Conservation (phyloP, 2,888 invertebrate species). For the Drosophila paranaensis region DNA sequence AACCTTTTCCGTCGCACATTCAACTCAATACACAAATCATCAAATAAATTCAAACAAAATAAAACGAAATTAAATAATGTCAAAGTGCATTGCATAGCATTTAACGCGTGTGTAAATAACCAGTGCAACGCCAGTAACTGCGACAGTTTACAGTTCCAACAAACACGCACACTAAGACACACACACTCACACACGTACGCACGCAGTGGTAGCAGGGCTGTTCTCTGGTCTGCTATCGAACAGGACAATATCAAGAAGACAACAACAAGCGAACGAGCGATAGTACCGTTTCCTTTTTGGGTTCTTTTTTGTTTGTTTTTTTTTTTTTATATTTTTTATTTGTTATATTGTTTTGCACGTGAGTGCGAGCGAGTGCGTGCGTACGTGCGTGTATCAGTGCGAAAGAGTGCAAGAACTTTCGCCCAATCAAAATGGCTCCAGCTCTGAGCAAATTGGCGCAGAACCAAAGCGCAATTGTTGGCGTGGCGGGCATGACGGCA, state of each 20-base stretch:
- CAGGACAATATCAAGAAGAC: conserved; percentile 33
- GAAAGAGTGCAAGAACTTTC: conserved; percentile 32
- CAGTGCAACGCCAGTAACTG: conserved; percentile 16
- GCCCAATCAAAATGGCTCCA: conserved; percentile 88
- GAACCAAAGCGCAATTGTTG: conserved; percentile 87
- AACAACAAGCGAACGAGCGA: conserved; percentile 9
- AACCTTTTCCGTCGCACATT: conserved; percentile 8
- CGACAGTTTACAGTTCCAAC: conserved; percentile 10
- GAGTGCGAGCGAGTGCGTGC: conserved; percentile 25
- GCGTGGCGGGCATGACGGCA: conserved; percentile 88
- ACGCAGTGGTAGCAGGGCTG: conserved; percentile 37
- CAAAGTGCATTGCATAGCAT: conserved; percentile 32
- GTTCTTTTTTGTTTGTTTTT: conserved; percentile 5
- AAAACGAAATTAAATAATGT: conserved; percentile 3
- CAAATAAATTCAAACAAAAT: background rate
- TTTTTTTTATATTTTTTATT: background rate
- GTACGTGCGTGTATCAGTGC: conserved; percentile 20
- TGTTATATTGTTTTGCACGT: conserved; percentile 12
- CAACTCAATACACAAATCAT: background rate
- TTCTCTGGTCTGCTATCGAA: conserved; percentile 34
- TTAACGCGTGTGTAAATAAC: conserved; percentile 42
- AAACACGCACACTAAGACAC: background rate
- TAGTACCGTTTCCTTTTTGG: background rate
- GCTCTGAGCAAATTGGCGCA: conserved; percentile 90
- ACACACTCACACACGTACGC: conserved; percentile 5